phyloP scores from a whole-genome alignment of 2,797 vertebrate species.

The Darevskia mixta region DNA sequence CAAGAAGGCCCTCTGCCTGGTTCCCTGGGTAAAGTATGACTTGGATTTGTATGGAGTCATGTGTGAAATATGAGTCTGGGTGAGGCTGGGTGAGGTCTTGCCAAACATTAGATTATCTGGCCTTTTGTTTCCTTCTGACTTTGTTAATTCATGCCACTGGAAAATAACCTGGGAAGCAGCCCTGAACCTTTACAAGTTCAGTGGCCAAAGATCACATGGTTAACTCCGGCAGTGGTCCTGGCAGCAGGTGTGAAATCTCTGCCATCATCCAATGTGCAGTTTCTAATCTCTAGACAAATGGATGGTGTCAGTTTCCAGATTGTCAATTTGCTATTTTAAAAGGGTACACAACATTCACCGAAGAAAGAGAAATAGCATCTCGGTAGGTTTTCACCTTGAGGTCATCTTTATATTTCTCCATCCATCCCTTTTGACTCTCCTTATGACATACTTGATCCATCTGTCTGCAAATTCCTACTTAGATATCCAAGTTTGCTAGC shows the following conservation, averaged over 20 bases:
- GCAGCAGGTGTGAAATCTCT: background rate
- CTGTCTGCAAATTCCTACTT: background rate
- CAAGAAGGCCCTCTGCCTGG: too few species aligned
- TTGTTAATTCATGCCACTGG: background rate
- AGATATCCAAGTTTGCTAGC: background rate
- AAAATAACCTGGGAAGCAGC: background rate
- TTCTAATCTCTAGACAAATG: conserved; percentile 15
- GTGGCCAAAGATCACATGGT: background rate
- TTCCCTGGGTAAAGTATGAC: too few species aligned
- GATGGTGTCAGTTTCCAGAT: conserved; percentile 4
- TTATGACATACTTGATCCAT: too few species aligned
- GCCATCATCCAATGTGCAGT: background rate
- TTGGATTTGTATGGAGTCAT: too few species aligned
- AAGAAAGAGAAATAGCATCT: background rate
- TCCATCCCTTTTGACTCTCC: background rate
- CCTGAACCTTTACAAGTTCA: background rate
- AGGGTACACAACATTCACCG: background rate
- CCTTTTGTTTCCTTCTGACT: background rate
- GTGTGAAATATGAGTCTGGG: background rate
- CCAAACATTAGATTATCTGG: background rate
- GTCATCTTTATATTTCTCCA: background rate
- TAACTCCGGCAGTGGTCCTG: background rate
- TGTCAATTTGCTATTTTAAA: conserved; percentile 9
- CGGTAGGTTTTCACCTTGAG: background rate
- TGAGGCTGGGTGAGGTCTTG: background rate